These are phyloP conservation scores for Conistra vaccinii DNA, from an alignment of 2,888 invertebrate genomes.

Conservation along the genomic window DNA sequence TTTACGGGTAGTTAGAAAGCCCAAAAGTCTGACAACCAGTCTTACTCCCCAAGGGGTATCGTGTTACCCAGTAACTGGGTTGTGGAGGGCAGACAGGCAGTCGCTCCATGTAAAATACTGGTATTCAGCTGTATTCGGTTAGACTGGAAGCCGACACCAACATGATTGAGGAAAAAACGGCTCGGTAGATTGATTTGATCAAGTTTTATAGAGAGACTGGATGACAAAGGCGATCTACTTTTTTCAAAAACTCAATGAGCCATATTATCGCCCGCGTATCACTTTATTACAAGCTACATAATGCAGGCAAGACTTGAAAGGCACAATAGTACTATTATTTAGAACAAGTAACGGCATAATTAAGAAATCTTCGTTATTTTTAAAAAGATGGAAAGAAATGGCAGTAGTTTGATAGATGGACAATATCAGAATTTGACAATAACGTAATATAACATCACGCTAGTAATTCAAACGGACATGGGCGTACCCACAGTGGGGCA, in stretches of 20 bases:
- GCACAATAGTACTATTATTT: conserved; percentile 23
- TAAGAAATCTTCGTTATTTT: not conserved
- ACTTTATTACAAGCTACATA: not conserved
- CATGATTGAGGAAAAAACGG: not conserved
- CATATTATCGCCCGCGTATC: not conserved
- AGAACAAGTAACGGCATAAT: not conserved
- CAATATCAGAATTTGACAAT: not conserved
- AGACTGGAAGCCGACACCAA: not conserved
- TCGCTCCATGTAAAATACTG: too few relatives aligned
- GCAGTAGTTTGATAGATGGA: not conserved
- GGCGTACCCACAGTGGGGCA: too few relatives aligned
- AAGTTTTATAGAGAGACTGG: too few relatives aligned
- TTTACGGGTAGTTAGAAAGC: not conserved
- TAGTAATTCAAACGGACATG: too few relatives aligned
- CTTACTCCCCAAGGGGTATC: not conserved
- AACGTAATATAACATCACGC: too few relatives aligned
- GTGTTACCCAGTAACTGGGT: too few relatives aligned
- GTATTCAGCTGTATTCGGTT: too few relatives aligned
- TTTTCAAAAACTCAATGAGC: not conserved
- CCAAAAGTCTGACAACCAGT: too few relatives aligned
- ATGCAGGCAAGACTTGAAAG: conserved; percentile 9
- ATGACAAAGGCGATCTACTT: too few relatives aligned
- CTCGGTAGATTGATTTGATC: not conserved
- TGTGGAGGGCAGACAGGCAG: too few relatives aligned
- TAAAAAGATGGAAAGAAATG: not conserved